Evolutionary conservation across 2,113 vertebrate genomes (phyloP).

Genomic region (Oncorhynchus kisutch): DNA sequence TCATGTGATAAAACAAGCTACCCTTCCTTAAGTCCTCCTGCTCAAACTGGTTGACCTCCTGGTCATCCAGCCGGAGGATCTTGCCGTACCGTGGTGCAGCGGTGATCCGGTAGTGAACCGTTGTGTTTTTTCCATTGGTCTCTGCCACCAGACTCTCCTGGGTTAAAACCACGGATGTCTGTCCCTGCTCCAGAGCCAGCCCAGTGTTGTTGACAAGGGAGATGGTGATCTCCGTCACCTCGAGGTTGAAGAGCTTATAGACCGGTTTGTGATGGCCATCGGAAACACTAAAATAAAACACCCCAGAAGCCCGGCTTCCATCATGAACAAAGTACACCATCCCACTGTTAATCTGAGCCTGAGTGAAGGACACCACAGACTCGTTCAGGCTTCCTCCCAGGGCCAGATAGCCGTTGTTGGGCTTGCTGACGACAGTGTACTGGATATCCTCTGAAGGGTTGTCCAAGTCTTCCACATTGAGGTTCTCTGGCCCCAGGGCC

Average conservation of each 20-base stretch:
- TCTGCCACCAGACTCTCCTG: slow-evolving; percentile 76
- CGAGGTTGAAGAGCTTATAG: slow-evolving; percentile 87
- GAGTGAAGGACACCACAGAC: slow-evolving; percentile 78
- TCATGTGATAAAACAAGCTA: slow-evolving; percentile 79
- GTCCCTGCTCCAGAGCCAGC: slow-evolving; percentile 78
- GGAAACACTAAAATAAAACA: slow-evolving; percentile 90
- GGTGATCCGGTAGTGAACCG: slow-evolving; percentile 78
- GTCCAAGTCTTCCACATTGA: slow-evolving; percentile 85
- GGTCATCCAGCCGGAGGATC: slow-evolving; percentile 66
- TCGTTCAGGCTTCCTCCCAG: slow-evolving; percentile 65
- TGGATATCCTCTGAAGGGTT: slow-evolving; percentile 80
- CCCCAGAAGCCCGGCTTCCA: slow-evolving; percentile 80
- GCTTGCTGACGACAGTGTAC: slow-evolving; percentile 79
- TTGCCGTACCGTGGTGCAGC: slow-evolving; percentile 73
- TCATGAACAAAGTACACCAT: slow-evolving; percentile 84
- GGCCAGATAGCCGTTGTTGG: slow-evolving; percentile 85
- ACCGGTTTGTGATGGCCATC: slow-evolving; percentile 85
- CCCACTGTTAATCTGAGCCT: slow-evolving; percentile 80
- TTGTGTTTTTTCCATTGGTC: slow-evolving; percentile 79
- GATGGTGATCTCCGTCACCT: slow-evolving; percentile 78
- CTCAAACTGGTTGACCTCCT: slow-evolving; percentile 73
- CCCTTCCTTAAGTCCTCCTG: slow-evolving; percentile 76
- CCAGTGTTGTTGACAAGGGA: slow-evolving; percentile 77
- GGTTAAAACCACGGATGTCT: slow-evolving; percentile 72
- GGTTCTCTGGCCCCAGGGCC: slow-evolving; percentile 72